Evolutionary conservation across 2,797 vertebrate genomes (phyloP).

Genomic region (Anguilla anguilla): DNA sequence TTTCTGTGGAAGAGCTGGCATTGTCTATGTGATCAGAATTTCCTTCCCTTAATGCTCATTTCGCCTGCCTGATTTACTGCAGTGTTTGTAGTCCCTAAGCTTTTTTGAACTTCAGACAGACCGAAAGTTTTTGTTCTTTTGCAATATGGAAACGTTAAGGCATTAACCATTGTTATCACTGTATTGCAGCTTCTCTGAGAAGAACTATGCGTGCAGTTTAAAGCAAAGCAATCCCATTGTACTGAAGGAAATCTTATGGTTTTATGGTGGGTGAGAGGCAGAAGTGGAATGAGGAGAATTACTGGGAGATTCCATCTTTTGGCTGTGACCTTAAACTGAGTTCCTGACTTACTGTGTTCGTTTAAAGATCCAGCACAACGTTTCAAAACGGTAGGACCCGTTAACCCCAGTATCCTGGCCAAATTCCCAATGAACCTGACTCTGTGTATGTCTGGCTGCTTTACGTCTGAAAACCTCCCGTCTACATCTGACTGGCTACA

Average conservation of each 20-base stretch:
- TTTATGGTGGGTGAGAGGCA: constrained; percentile 20
- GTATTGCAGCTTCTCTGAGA: constrained; percentile 35
- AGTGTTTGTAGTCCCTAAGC: constrained; percentile 16
- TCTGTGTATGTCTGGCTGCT: neutral
- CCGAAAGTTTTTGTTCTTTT: constrained; percentile 37
- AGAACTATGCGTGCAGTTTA: constrained; percentile 28
- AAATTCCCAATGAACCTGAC: neutral
- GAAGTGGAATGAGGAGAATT: constrained; percentile 22
- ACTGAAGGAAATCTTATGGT: constrained; percentile 31
- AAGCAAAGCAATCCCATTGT: constrained; percentile 17
- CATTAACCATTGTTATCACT: constrained; percentile 43
- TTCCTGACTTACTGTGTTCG: neutral
- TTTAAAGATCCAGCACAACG: too few species aligned
- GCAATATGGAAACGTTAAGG: constrained; percentile 40
- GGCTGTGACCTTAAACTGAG: too few species aligned
- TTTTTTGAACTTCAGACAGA: constrained; percentile 41
- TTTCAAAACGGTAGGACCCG: neutral
- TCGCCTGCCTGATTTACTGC: neutral
- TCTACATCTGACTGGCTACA: neutral
- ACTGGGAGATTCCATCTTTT: too few species aligned
- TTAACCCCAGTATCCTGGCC: neutral
- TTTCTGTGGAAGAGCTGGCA: neutral
- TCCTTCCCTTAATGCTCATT: neutral
- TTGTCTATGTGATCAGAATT: neutral
- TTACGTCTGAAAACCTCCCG: neutral